phyloP scores from a whole-genome alignment of 2,888 invertebrate genomes.

The Drosophila eohydei region DNA sequence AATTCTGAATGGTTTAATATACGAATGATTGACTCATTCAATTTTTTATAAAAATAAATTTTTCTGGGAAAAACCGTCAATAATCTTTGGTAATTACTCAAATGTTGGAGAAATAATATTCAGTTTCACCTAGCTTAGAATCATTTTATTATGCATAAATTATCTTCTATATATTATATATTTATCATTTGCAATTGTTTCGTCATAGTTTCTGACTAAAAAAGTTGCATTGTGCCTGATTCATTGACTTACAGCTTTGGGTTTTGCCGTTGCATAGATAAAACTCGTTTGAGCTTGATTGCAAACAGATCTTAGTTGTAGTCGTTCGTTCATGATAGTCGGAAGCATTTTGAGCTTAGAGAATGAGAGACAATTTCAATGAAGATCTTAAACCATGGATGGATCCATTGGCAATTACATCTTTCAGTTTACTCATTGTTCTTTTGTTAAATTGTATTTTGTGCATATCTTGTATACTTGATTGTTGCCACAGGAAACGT shows the following conservation, averaged over 20 bases:
- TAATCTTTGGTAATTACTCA: not conserved
- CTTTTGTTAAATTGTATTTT: not conserved
- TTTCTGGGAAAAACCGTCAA: not conserved
- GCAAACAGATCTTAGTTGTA: conserved; percentile 9
- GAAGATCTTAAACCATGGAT: not conserved
- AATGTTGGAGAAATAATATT: not conserved
- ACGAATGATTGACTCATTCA: too few relatives aligned
- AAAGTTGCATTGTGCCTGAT: not conserved
- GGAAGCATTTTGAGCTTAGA: not conserved
- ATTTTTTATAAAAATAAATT: not conserved
- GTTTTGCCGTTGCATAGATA: not conserved
- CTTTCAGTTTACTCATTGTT: too few relatives aligned
- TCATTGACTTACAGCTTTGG: not conserved
- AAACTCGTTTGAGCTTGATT: conserved; percentile 1
- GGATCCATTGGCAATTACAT: not conserved
- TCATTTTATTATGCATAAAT: not conserved
- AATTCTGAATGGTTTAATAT: too few relatives aligned
- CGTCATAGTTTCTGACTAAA: not conserved
- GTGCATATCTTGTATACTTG: not conserved
- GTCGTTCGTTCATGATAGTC: not conserved
- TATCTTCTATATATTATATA: not conserved
- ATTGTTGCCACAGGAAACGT: not conserved
- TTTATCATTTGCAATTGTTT: not conserved
- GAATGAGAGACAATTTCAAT: not conserved
- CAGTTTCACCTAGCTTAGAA: not conserved